These are phyloP conservation scores for Drosophila putrida DNA, from an alignment of 2,888 invertebrate genomes.

Conservation along the genomic window DNA sequence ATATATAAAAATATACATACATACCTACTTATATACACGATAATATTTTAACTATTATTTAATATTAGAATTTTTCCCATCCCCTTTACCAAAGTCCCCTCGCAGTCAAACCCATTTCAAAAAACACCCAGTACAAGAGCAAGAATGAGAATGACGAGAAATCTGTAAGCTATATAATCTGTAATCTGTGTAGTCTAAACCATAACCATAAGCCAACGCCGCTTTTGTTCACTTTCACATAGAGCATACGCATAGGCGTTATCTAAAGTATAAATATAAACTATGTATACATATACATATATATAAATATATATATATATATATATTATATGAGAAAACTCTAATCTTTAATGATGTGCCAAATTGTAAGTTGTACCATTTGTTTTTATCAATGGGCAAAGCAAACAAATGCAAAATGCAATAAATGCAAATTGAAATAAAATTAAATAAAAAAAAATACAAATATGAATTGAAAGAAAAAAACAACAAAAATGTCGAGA, in stretches of 20 bases:
- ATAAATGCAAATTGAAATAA: constrained; percentile 72
- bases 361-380: constrained; percentile 85
- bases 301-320: constrained; percentile 49
- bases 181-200: constrained; percentile 69
- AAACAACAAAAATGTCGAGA: constrained; percentile 22
- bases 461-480: constrained; percentile 49
- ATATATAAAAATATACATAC: constrained; percentile 52
- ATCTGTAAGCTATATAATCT: constrained; percentile 54
- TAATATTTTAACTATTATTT: constrained; percentile 59
- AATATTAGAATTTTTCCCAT: constrained; percentile 31
- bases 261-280: constrained; percentile 72
- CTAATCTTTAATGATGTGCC: constrained; percentile 84
- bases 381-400: constrained; percentile 77
- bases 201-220: constrained; percentile 71
- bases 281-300: constrained; percentile 21
- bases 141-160: constrained; percentile 47
- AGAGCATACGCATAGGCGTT: constrained; percentile 71
- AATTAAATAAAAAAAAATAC: constrained; percentile 44
- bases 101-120: constrained; percentile 22
- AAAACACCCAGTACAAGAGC: constrained; percentile 64
- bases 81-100: neutral
- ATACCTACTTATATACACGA: constrained; percentile 50
- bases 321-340: constrained; percentile 67
- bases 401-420: constrained; percentile 63
- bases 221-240: constrained; percentile 80